Evolutionary conservation across 1,140 invertebrate genomes (phyloP), one percentile per base, ranked within the genome.

Genomic region (Dreissena polymorpha): DNA sequence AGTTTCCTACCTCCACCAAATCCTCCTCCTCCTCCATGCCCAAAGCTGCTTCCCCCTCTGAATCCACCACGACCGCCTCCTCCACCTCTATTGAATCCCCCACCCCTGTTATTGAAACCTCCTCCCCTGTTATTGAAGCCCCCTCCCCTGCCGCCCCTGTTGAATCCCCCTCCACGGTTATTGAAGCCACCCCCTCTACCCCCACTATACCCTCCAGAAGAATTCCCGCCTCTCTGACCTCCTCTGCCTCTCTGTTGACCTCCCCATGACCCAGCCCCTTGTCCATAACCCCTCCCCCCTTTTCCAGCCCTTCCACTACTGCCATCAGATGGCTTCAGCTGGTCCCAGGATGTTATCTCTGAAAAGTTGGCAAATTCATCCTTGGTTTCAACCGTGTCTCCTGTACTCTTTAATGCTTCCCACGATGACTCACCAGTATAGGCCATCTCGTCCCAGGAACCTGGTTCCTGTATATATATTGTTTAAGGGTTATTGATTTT

Each of bases 51-150:
- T 16, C 65, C 50, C 39, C 63, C 57, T 29, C 73, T 51, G n/a
- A 21, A 18, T 67, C 67, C 67, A 25, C 68, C 55, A 18, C 75
- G 53, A 57, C 27, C 12, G 10, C 60, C 39, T 25, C 68, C 51
- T 49, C 82, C 74, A 0, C 39, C 55, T 39, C 39, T 39, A 39
- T 39, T 39, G 7, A 23, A 50, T 3, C 16, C 27, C 29, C 70
- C 63, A 7, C 60, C 53, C n/a, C n/a, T n/a, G n/a, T n/a, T n/a
- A n/a, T n/a, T n/a, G n/a, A n/a, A n/a, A n/a, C 65, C 68, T 29
- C 27, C 72, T 39, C 75, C 63, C 29, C 84, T 72, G 0, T 65
- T 25, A n/a, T 70, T 55, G 25, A 29, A 49, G 21, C 74, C 51
- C 14, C 68, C 39, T 50, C 74, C 53, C 8, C 67, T 49, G 13